phyloP scores from a whole-genome alignment of 1,140 invertebrate genomes.

The Diprion similis region DNA sequence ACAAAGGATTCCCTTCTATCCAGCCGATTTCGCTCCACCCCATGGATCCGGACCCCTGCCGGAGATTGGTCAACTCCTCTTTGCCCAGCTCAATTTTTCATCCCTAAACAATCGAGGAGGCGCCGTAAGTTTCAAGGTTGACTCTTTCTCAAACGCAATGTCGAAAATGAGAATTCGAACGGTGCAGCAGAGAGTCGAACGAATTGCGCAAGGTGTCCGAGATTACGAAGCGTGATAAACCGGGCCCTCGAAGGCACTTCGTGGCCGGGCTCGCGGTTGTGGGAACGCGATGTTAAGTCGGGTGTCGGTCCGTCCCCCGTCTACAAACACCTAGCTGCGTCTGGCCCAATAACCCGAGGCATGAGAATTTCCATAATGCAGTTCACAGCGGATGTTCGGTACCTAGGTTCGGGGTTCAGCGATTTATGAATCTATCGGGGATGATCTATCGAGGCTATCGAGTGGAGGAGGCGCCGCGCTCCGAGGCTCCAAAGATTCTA shows the following conservation, averaged over 20 bases:
- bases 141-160: no score
- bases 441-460: constrained; percentile 10
- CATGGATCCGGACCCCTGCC: background rate
- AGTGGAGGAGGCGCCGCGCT: background rate
- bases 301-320: background rate
- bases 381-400: background rate
- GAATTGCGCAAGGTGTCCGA: background rate
- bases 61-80: no score
- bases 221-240: background rate
- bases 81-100: no score
- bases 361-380: constrained; percentile 11
- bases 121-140: no score
- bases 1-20: background rate
- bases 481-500: background rate
- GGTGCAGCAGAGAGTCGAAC: no score
- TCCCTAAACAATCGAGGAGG: no score
- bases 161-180: no score
- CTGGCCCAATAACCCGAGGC: constrained; percentile 9
- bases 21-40: background rate
- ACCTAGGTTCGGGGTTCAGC: background rate
- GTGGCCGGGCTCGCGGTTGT: background rate
- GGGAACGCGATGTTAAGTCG: background rate
- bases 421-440: constrained; percentile 14
- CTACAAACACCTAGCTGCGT: background rate
- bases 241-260: background rate